Conservation (phyloP, 2,113 vertebrate species). For the Formicarius rufipectus region DNA sequence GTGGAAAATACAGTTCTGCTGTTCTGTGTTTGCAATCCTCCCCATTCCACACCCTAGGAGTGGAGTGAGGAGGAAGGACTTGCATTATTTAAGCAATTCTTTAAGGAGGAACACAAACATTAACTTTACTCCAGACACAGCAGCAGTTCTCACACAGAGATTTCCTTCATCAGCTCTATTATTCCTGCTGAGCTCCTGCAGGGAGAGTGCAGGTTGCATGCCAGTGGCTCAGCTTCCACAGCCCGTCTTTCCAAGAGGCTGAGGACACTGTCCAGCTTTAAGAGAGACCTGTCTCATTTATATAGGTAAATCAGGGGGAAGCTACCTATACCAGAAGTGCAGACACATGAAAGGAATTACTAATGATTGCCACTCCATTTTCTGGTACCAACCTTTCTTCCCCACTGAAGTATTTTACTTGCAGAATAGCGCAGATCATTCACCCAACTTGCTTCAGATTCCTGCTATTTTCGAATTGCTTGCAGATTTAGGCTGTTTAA, state of each 20-base stretch:
- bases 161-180: not conserved
- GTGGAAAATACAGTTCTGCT: not conserved
- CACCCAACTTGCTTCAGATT: not conserved
- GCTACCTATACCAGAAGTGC: not conserved
- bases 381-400: not conserved
- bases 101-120: not conserved
- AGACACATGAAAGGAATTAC: not conserved
- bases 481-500: not conserved
- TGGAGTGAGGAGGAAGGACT: not conserved
- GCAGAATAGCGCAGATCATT: not conserved
- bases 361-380: not conserved
- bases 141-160: not conserved
- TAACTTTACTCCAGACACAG: not conserved
- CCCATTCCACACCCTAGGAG: rapidly evolving
- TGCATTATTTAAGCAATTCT: not conserved
- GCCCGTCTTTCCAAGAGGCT: not conserved
- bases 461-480: not conserved
- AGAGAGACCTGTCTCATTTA: not conserved
- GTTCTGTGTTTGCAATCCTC: not conserved
- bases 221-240: not conserved
- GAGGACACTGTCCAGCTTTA: not conserved
- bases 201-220: not conserved
- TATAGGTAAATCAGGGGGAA: not conserved
- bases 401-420: not conserved
- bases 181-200: not conserved